A percentile compares a stretch with the other conserved stretches of the same genome.
Evolutionary conservation across 2,797 vertebrate genomes (phyloP).

Genomic region (Huso huso): DNA sequence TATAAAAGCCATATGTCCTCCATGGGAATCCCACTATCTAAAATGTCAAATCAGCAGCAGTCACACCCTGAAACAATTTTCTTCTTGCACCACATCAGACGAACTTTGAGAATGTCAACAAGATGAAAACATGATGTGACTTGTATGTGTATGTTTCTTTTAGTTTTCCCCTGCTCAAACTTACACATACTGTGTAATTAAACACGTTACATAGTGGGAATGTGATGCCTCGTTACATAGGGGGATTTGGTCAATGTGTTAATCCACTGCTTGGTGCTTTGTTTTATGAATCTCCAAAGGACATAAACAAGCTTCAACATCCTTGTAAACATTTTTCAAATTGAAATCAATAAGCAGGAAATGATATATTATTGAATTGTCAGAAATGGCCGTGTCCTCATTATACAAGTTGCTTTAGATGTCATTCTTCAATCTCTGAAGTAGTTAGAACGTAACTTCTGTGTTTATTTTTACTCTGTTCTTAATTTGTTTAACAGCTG

Average conservation of each 20-base stretch:
- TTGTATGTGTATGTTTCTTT: not conserved
- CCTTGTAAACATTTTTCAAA: too few relatives aligned
- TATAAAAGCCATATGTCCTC: not conserved
- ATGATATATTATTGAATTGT: too few relatives aligned
- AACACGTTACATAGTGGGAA: not conserved
- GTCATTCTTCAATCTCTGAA: too few relatives aligned
- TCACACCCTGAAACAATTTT: not conserved
- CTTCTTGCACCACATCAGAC: not conserved
- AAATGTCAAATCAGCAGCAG: not conserved
- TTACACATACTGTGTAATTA: not conserved
- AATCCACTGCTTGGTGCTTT: not conserved
- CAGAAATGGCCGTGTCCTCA: too few relatives aligned
- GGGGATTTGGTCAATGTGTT: not conserved
- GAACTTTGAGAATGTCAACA: not conserved
- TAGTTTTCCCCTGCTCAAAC: not conserved
- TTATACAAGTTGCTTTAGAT: too few relatives aligned
- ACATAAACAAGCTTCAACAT: not conserved
- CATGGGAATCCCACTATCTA: not conserved
- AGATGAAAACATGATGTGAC: not conserved
- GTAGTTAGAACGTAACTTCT: too few relatives aligned
- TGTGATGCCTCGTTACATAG: not conserved
- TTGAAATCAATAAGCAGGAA: too few relatives aligned
- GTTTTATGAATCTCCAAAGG: not conserved
- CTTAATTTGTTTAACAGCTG: too few relatives aligned
- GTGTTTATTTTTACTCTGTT: too few relatives aligned